phyloP scores from a whole-genome alignment of 2,888 invertebrate genomes.

The Patella caerulea region DNA sequence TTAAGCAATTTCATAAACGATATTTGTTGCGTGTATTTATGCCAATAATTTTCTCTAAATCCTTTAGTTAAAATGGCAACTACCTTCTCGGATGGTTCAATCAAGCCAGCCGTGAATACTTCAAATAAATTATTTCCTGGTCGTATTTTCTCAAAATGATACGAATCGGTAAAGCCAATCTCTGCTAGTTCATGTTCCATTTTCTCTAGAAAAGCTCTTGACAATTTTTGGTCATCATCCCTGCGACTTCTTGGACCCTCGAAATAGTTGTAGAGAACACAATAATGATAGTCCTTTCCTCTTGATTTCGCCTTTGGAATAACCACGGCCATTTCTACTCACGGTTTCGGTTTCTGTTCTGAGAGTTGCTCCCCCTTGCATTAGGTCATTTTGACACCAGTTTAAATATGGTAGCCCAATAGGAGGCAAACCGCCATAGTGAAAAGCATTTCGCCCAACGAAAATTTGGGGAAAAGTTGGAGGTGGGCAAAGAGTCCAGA shows the following conservation, averaged over 20 bases:
- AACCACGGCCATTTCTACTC: too few relatives aligned
- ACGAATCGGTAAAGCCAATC: not conserved
- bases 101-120: not conserved
- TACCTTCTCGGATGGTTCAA: not conserved
- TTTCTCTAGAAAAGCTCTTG: not conserved
- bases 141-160: not conserved
- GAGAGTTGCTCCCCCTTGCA: too few relatives aligned
- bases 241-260: not conserved
- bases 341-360: too few relatives aligned
- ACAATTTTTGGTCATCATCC: not conserved
- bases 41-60: not conserved
- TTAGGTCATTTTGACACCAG: too few relatives aligned
- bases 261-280: not conserved
- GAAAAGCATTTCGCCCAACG: too few relatives aligned
- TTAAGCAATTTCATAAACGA: not conserved
- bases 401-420: too few relatives aligned
- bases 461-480: too few relatives aligned
- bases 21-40: not conserved
- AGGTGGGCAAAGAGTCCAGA: too few relatives aligned
- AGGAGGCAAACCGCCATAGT: too few relatives aligned
- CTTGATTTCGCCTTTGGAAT: not conserved
- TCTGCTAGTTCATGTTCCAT: not conserved
- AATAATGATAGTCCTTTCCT: not conserved
- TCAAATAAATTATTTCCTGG: not conserved
- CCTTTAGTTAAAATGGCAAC: not conserved